These are phyloP conservation scores for Imbricaverruca yamaguchii DNA, from an alignment of 2,888 invertebrate genomes.

Conservation along the genomic window DNA sequence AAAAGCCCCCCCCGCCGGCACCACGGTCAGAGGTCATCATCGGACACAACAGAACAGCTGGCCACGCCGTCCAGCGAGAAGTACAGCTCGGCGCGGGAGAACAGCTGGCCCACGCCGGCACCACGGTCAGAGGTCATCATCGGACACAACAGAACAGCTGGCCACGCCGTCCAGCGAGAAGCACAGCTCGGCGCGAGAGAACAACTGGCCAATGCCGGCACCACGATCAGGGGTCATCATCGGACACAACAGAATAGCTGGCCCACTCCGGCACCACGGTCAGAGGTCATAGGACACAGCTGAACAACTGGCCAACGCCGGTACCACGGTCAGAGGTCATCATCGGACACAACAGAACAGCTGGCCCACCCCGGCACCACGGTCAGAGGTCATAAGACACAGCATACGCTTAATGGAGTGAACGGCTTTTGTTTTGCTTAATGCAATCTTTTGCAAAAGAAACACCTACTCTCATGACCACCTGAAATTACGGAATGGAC, in stretches of 20 bases:
- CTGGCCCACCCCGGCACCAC: constrained; percentile 42
- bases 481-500: too few relatives aligned
- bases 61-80: constrained; percentile 70
- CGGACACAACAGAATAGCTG: constrained; percentile 70
- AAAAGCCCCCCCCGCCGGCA: too few relatives aligned
- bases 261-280: not conserved
- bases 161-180: constrained; percentile 70
- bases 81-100: constrained; percentile 66
- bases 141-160: too few relatives aligned
- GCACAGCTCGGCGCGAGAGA: constrained; percentile 66
- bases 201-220: constrained; percentile 56
- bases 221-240: too few relatives aligned
- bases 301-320: constrained; percentile 38
- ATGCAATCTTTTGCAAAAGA: too few relatives aligned
- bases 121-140: not conserved
- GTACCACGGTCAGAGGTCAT: constrained; percentile 66
- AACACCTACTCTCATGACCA: too few relatives aligned
- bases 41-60: too few relatives aligned
- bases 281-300: not conserved
- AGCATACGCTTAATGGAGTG: not conserved
- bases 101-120: constrained; percentile 52
- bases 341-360: constrained; percentile 73
- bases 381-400: not conserved
- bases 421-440: not conserved
- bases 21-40: constrained; percentile 49